Conservation (phyloP, 2,888 invertebrate genomes). For the Muschampia plurimacula region DNA sequence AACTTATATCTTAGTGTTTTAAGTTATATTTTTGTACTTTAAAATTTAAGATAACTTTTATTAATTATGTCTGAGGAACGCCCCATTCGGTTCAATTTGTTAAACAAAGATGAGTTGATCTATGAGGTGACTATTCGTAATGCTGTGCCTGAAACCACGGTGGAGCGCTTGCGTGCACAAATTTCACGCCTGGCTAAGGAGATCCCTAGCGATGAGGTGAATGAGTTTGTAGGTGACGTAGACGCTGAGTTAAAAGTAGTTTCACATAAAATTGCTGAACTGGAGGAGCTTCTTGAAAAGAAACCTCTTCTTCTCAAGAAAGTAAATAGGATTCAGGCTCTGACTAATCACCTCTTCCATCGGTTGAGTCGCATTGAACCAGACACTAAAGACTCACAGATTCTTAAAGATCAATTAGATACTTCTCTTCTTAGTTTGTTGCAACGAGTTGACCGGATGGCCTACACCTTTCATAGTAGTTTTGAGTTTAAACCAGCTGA, state of each 20-base stretch:
- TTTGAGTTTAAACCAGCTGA: background rate
- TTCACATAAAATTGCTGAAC: background rate
- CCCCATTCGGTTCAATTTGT: conserved; percentile 15
- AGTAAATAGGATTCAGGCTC: background rate
- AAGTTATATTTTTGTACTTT: background rate
- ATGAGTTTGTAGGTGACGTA: background rate
- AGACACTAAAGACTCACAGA: background rate
- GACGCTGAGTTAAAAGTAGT: background rate
- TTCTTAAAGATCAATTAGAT: conserved; percentile 3
- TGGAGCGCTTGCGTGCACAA: conserved; percentile 16
- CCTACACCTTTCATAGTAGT: background rate
- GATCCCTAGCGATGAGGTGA: background rate
- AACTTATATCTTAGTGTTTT: no score
- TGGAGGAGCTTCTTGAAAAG: conserved; percentile 3
- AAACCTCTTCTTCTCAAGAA: conserved; percentile 6
- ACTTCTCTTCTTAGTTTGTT: background rate
- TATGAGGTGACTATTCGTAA: conserved; percentile 16
- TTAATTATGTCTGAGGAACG: conserved; percentile 15
- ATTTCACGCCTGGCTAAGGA: background rate
- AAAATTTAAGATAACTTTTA: background rate
- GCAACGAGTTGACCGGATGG: background rate
- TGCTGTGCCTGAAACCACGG: conserved; percentile 8
- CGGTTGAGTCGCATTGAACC: background rate
- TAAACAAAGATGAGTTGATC: conserved; percentile 16
- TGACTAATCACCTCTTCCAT: background rate